phyloP scores from a whole-genome alignment of 2,113 vertebrate species.

The Catharus fuscescens region DNA sequence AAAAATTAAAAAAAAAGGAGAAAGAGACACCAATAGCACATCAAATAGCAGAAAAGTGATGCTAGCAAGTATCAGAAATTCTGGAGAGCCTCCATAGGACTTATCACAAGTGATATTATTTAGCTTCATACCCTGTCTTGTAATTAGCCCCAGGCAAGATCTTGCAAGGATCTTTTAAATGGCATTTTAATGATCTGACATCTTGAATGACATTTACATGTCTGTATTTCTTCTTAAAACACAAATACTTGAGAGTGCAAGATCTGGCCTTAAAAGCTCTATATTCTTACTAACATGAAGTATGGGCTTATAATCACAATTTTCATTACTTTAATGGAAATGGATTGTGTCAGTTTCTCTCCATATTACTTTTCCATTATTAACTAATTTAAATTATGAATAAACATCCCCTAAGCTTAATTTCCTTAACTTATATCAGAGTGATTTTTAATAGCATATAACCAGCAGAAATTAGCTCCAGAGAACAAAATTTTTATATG shows the following conservation, averaged over 20 bases:
- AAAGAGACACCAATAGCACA: neutral
- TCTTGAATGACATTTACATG: neutral
- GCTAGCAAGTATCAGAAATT: neutral
- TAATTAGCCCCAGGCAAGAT: neutral
- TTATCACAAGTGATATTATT: neutral
- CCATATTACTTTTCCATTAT: slow-evolving; percentile 13
- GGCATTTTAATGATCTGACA: neutral
- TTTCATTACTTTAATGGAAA: slow-evolving; percentile 22
- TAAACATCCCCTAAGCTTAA: slow-evolving; percentile 3
- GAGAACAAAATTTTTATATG: neutral
- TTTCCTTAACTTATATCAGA: slow-evolving; percentile 17
- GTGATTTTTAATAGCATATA: slow-evolving; percentile 13
- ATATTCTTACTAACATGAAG: neutral
- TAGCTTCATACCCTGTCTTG: neutral
- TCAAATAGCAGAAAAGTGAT: neutral
- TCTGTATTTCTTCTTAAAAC: neutral
- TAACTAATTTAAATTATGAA: slow-evolving; percentile 41
- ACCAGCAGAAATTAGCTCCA: slow-evolving; percentile 3
- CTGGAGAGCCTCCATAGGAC: neutral
- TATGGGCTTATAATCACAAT: neutral
- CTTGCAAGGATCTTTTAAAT: neutral
- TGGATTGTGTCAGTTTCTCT: neutral
- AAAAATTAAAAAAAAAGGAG: neutral
- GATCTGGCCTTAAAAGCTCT: neutral
- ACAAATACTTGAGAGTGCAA: neutral